Conservation (phyloP, 2,797 vertebrate genomes). For the Fratercula arctica region DNA sequence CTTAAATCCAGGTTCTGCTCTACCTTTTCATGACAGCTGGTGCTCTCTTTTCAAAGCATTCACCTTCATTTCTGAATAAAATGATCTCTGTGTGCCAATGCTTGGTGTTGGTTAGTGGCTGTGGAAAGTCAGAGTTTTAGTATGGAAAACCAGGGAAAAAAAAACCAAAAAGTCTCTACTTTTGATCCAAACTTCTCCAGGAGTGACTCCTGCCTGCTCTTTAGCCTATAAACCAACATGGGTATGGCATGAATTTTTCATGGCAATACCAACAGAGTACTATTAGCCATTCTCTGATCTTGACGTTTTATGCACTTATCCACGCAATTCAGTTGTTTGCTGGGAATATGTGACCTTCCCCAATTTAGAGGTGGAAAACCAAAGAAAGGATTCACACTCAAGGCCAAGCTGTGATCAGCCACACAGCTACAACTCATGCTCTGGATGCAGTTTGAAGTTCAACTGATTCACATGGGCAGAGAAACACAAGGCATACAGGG, state of each 20-base stretch:
- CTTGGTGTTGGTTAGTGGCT: not conserved
- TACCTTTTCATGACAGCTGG: not conserved
- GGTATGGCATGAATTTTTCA: not conserved
- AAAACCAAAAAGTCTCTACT: fast-evolving
- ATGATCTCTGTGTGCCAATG: not conserved
- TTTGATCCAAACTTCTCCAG: not conserved
- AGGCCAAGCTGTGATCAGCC: not conserved
- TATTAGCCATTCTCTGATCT: not conserved
- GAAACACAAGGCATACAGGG: not conserved
- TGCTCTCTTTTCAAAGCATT: not conserved
- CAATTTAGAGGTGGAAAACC: not conserved
- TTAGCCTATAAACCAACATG: not conserved
- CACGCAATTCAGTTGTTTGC: not conserved
- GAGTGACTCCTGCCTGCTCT: not conserved
- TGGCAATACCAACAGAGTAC: not conserved
- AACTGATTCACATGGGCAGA: not conserved
- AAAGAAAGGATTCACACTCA: not conserved
- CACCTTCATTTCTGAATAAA: not conserved
- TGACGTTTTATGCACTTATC: not conserved
- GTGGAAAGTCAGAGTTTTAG: not conserved
- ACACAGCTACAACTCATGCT: not conserved
- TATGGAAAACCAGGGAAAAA: not conserved
- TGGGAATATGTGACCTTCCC: not conserved
- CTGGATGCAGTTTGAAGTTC: not conserved
- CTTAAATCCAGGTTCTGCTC: not conserved